Conservation (phyloP, 2,888 invertebrate genomes). For the Tetanocera ferruginea region DNA sequence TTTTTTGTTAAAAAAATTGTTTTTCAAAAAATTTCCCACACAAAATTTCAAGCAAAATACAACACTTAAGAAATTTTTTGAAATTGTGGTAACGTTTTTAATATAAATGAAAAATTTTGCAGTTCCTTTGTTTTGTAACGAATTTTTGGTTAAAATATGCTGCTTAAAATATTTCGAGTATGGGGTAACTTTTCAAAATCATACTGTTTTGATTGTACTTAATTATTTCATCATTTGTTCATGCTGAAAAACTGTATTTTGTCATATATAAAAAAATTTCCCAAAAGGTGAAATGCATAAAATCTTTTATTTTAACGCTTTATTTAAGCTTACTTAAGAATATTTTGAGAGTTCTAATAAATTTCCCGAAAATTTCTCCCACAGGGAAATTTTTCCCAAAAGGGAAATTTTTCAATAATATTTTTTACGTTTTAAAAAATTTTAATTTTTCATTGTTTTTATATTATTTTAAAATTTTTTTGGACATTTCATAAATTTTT, state of each 20-base stretch:
- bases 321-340: neutral
- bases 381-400: conserved; percentile 2
- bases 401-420: neutral
- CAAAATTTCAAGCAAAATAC: no score
- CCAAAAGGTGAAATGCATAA: neutral
- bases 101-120: no score
- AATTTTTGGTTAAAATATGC: no score
- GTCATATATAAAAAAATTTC: neutral
- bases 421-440: neutral
- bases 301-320: neutral
- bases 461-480: neutral
- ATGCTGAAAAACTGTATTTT: neutral
- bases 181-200: no score
- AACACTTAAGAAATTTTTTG: no score
- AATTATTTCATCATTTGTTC: no score
- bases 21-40: no score
- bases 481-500: neutral
- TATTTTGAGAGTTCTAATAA: neutral
- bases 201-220: no score
- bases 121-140: no score
- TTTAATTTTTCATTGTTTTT: neutral
- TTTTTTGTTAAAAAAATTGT: neutral
- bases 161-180: no score
- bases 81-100: no score
- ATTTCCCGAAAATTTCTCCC: neutral